Conservation (phyloP, 2,797 vertebrate genomes). For the Kryptolebias ocellatus region DNA sequence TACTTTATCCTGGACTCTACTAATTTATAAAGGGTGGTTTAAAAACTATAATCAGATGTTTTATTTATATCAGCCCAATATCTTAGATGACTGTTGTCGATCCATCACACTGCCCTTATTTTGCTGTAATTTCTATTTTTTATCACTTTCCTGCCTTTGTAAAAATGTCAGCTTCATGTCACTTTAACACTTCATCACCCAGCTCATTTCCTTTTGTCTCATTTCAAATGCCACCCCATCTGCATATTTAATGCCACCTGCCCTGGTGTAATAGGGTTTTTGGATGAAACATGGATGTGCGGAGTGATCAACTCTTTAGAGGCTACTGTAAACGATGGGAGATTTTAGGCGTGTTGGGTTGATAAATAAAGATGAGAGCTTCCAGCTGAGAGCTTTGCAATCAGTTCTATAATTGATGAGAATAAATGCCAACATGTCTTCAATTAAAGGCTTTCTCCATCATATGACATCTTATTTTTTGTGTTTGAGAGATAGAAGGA, state of each 20-base stretch:
- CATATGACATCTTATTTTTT: conserved; percentile 4
- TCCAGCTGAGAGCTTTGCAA: conserved; percentile 10
- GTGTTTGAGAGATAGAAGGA: neutral
- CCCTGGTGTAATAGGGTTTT: conserved; percentile 23
- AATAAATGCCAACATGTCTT: conserved; percentile 33
- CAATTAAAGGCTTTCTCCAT: neutral
- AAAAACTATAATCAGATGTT: neutral
- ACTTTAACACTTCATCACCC: neutral
- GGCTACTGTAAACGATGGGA: neutral
- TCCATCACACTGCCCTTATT: neutral
- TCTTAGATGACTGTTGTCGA: neutral
- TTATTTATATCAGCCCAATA: neutral
- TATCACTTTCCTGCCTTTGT: neutral
- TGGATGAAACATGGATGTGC: conserved; percentile 47
- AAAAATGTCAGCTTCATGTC: conserved; percentile 11
- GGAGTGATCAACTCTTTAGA: neutral
- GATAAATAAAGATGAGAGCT: conserved; percentile 20
- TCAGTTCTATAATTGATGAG: conserved; percentile 40
- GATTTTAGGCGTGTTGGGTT: conserved; percentile 7
- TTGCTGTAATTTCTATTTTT: neutral
- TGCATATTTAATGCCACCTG: conserved; percentile 56
- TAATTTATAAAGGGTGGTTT: neutral
- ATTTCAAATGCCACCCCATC: conserved; percentile 35
- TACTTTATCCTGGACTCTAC: neutral
- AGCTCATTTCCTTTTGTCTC: conserved; percentile 37